Evolutionary conservation across 2,113 vertebrate species (phyloP), one percentile per base, ranked within the genome.

Genomic region (Fulica atra): DNA sequence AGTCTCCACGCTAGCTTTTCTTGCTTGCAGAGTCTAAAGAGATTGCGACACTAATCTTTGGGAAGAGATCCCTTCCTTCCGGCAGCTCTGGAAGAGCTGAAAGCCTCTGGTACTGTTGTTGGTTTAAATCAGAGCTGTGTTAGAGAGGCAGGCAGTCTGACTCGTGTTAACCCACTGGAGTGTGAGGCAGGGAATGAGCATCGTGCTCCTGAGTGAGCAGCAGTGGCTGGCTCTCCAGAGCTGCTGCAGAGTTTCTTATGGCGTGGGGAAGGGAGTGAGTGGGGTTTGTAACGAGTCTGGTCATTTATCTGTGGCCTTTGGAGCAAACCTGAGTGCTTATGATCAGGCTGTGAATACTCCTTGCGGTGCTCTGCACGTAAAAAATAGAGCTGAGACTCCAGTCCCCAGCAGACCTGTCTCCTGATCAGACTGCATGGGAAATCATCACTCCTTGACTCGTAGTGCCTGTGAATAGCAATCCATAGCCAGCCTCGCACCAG

Each of bases 21-120:
- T 87, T 89, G 44, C 88, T 89, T 85, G 83, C 54, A 61, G 92
- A 85, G 73, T 85, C 48, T 57, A 77, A 86, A 96, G 56, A 76
- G 61, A 57, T 71, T 23, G 81, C 57, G 63, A 59, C 53, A 53
- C 33, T 88, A 23, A 81, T 92, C 72, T 86, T 74, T 38, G 53
- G 44, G 86, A 66, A 81, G 66, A 16, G 28, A 14, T 70, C 90
- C 44, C 76, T 92, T 84, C 86, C 6, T 2, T n/a, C 29, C 56
- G 25, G 38, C 38, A 68, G 85, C 42, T 86, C 38, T 20, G 44
- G 80, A 81, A 81, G 86, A 74, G 7, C 40, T 19, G 3, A 86
- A 92, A 90, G 1, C 26, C 29, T 92, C 69, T 78, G 9, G 1
- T n/a, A 8, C 35, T 63, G 50, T 14, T 40, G 57, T 66, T 74